These are phyloP conservation scores for Dolichoris vasculosae DNA, from an alignment of 1,140 invertebrate species.

Conservation along the genomic window DNA sequence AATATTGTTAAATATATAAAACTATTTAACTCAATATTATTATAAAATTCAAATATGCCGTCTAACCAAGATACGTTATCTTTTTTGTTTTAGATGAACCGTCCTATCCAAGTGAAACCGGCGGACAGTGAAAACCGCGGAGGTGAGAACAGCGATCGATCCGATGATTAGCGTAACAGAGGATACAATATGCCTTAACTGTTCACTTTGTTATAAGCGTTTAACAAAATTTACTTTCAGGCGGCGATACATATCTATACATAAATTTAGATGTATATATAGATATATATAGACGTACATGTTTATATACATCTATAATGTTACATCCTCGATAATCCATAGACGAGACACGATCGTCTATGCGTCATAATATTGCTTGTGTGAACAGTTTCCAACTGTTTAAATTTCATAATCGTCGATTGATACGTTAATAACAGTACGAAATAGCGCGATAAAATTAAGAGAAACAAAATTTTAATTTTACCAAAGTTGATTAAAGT, in stretches of 20 bases:
- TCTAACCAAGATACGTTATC: constrained; percentile 38
- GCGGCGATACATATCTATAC: background rate
- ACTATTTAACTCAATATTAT: too few species aligned
- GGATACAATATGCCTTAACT: background rate
- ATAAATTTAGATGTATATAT: background rate
- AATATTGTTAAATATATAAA: too few species aligned
- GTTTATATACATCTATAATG: background rate
- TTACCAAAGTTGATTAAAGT: too few species aligned
- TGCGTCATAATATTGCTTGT: background rate
- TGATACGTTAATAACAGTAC: too few species aligned
- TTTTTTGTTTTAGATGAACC: constrained; percentile 94
- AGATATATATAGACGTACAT: background rate
- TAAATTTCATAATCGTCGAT: background rate
- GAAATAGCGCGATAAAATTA: too few species aligned
- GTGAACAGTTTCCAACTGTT: background rate
- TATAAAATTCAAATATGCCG: background rate
- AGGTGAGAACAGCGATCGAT: constrained; percentile 79
- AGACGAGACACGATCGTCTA: constrained; percentile 31
- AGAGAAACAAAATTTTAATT: too few species aligned
- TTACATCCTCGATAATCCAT: background rate
- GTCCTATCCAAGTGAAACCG: constrained; percentile 99
- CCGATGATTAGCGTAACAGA: constrained; percentile 21
- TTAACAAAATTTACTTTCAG: constrained; percentile 43
- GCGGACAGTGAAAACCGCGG: constrained; percentile 99
- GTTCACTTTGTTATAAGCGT: background rate